Percentiles rank a stretch among this genome's conserved stretches.
These are phyloP conservation scores for Drosophila pegasa DNA, from an alignment of 2,888 invertebrate genomes.

Conservation along the genomic window DNA sequence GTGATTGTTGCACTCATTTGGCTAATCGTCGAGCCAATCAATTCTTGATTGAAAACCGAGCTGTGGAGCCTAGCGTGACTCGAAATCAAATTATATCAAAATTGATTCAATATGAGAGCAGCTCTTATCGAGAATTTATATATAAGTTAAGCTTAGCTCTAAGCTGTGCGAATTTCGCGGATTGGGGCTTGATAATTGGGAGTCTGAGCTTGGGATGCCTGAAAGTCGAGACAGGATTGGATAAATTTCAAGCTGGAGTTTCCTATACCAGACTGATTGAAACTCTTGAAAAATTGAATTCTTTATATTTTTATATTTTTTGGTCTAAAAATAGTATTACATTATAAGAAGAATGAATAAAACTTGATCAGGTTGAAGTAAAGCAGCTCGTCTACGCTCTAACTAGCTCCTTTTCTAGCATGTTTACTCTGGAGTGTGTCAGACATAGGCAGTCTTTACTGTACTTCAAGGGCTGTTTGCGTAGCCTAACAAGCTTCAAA, in stretches of 20 bases:
- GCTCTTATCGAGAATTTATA: not conserved
- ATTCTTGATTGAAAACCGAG: constrained; percentile 26
- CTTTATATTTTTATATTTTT: not conserved
- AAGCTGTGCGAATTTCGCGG: not conserved
- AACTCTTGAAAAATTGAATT: not conserved
- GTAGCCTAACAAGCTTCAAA: not conserved
- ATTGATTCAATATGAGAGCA: not conserved
- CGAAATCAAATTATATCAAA: not conserved
- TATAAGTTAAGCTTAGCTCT: not conserved
- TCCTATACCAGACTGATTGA: not conserved
- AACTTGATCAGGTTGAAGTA: not conserved
- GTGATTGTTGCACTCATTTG: constrained; percentile 13
- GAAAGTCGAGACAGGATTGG: too few relatives aligned
- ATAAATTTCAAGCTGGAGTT: not conserved
- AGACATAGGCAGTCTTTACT: not conserved
- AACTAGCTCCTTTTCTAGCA: not conserved
- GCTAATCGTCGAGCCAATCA: constrained; percentile 33
- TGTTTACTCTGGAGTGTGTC: not conserved
- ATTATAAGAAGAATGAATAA: not conserved
- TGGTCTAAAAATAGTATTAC: not conserved
- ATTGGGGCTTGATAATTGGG: too few relatives aligned
- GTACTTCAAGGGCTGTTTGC: not conserved
- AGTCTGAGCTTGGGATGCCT: too few relatives aligned
- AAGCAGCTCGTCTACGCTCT: too few relatives aligned
- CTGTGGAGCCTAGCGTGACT: constrained; percentile 40